Evolutionary conservation across 2,888 invertebrate genomes (phyloP), one percentile per base, ranked within the genome.

Genomic region (Drosophila paranaensis): DNA sequence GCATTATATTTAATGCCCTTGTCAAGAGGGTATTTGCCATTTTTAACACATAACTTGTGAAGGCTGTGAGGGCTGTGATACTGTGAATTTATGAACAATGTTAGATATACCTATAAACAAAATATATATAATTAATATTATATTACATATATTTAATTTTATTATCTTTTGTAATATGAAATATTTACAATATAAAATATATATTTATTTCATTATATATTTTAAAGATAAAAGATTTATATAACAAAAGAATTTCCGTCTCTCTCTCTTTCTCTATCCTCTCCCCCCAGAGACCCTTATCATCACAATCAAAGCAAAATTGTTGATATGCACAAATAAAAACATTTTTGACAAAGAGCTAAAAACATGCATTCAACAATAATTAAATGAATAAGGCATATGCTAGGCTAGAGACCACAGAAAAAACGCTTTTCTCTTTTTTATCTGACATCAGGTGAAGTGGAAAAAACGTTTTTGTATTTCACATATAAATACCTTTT

Each of bases 1-100:
- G 63, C 76, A 82, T 83, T 73, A 81, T 71, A 80, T 77, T 65
- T 60, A 58, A 45, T 57, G 27, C 37, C 13, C 45, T 27, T 37
- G 25, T n/a, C 8, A 33, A 11, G 14, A 57, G 37, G 13, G 20
- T 9, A 37, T 25, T 53, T 53, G 16, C 9, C 2, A 37, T 37
- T 53, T 53, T 20, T 14, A 37, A 14, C 51, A 53, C 37, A 53
- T 37, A 25, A 35, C 35, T 16, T 16, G 20, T 20, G 20, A 2
- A 14, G 13, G 11, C n/a, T n/a, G 0, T 33, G 13, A 1, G 8
- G 13, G 13, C 20, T 33, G 14, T 27, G 45, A 2, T 13, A 48
- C 46, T n/a, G 30, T 8, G 27, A 14, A 35, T 35, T 20, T 35
- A 51, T 16, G 13, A 9, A 30, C 5, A 30, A 30, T 48, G 4